Base-by-base conservation (phyloP, 2,888 invertebrate species). In the Escarpia spicata region DNA sequence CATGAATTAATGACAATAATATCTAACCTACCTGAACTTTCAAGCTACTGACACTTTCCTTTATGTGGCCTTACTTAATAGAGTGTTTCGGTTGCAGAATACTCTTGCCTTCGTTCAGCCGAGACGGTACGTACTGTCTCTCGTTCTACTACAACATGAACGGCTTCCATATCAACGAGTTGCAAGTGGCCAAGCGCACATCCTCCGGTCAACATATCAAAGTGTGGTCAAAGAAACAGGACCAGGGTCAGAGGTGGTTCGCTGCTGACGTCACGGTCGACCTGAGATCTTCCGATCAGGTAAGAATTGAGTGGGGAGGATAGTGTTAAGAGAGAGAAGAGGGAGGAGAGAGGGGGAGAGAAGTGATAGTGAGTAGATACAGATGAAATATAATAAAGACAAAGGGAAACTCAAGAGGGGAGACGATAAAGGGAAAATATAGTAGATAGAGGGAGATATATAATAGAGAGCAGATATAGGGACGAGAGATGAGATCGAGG, bases 131-230 rank as follows among this genome's bases (percentile, higher is more conserved):
- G 19, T 0, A 31, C 37, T 92, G 92, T 31, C 43, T 92, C 8
- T 60, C 60, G 3, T 92, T 92, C 44, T 43, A 31, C 92, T 92
- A 92, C 92, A 37, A 58, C 92, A 92, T 92, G 92, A n/a, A 89
- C 89, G 92, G 92, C 37, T 43, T 31, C 37, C 60, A 92, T 19
- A 92, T 92, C 31, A 45, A 44, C 92, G 45, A 37, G 92, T 45
- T 91, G 37, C 44, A n/a, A 43, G 52, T 91, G 37, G 4, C 19
- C n/a, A 91, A 91, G 92, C 43, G 37, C 58, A n/a, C 37, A 12
- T 44, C 75, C 19, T 75, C 75, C n/a, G 75, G 75, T 75, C 75
- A 75, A 26, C 26, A 26, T 19, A 6, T 75, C 26, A 19, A 75
- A 75, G 19, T 26, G 75, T 75, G 75, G 75, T 75, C 75, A 19